Base-by-base conservation (phyloP, 2,888 invertebrate genomes). In the Pterostichus niger region DNA sequence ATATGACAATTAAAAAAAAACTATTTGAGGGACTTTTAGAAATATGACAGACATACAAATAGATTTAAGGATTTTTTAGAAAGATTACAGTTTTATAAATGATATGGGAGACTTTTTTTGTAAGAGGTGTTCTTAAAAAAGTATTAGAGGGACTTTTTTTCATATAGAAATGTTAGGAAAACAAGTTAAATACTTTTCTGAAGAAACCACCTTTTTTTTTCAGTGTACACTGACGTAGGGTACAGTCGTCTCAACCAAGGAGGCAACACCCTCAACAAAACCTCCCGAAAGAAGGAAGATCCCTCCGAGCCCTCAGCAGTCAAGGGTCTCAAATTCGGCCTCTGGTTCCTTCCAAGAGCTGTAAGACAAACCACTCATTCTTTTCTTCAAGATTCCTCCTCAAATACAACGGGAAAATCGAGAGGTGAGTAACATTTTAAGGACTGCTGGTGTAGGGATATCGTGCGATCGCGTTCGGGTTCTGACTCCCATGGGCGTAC, bases 281-380 rank as follows among this genome's bases (percentile, higher is more conserved):
- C 90, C 85, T 86, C 89, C 4, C 85, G 88, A 5, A 75, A 61
- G 54, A 82, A 82, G 33, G 82, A 82, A 2, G 49, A 64, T 7
- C 9, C 59, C n/a, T n/a, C 44, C 15, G 82, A 82, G 7, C 61
- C 87, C 17, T 31, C 87, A 54, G 88, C 87, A 76, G 91, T 91
- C 86, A 85, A 87, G 1, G 84, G 86, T 35, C 85, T 87, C 9
- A 91, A 91, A 86, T 89, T 91, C 2, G 89, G 91, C 0, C 87
- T 92, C n/a, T 91, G 92, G 91, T 92, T 92, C 80, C 91, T 92
- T 82, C 91, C 91, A 7, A 90, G 91, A 54, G 91, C 91, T 13
- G 90, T 91, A 84, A 89, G 91, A 9, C 91, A 91, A 84, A 91
- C 91, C 0, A 91, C 91, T 86, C 91, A 91, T 7, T 87, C 91